Conservation (phyloP, 2,797 vertebrate species). For the Chrysolophus pictus region DNA sequence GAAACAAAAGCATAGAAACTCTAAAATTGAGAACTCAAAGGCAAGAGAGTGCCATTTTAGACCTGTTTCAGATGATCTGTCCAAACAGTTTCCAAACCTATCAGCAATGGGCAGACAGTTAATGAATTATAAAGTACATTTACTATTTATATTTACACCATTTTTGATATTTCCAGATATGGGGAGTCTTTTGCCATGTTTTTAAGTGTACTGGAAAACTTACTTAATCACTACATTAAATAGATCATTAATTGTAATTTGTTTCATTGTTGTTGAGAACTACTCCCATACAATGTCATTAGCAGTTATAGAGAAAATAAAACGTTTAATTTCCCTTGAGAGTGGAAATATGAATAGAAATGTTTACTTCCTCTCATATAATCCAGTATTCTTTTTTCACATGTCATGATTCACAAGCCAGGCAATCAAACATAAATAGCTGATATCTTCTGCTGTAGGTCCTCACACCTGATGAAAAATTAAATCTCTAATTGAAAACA, state of each 20-base stretch:
- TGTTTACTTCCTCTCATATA: constrained; percentile 15
- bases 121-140: constrained; percentile 6
- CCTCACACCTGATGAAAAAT: constrained; percentile 6
- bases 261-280: constrained; percentile 37
- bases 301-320: constrained; percentile 20
- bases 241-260: constrained; percentile 14
- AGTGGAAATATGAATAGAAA: constrained; percentile 20
- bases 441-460: constrained; percentile 11
- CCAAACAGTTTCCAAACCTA: constrained; percentile 21
- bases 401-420: constrained; percentile 3
- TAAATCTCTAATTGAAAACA: constrained; percentile 23
- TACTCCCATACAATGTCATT: neutral
- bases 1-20: neutral
- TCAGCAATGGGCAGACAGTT: neutral
- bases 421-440: neutral
- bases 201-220: neutral
- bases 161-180: constrained; percentile 41
- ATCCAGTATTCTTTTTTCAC: neutral
- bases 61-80: neutral
- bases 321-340: neutral
- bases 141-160: neutral
- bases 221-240: constrained; percentile 19
- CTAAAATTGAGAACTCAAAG: constrained; percentile 9
- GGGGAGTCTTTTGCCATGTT: neutral
- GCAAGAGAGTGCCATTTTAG: neutral